Evolutionary conservation across 2,888 invertebrate species (phyloP).

Genomic region (Amblyjoppa proteus): DNA sequence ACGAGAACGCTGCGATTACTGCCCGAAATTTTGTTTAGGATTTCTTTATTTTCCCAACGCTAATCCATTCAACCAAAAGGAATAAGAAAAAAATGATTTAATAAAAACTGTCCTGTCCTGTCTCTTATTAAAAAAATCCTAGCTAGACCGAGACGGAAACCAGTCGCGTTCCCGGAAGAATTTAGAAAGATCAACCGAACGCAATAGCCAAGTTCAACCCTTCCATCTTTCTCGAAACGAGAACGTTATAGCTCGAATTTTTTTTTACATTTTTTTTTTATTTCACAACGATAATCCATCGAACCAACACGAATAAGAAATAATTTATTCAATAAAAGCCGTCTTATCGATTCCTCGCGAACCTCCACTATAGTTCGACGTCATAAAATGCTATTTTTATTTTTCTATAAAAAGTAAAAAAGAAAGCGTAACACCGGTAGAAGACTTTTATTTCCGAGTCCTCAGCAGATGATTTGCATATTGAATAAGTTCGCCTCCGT

Average conservation of each 20-base stretch:
- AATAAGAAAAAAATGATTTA: too few species aligned
- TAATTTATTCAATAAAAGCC: neutral
- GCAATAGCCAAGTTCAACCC: neutral
- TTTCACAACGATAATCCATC: neutral
- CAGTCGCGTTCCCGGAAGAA: constrained; percentile 11
- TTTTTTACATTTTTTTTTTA: neutral
- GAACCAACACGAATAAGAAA: too few species aligned
- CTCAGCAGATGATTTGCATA: constrained; percentile 1
- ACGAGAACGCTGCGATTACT: neutral
- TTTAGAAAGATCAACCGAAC: neutral
- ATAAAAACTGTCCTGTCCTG: neutral
- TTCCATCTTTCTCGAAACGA: neutral
- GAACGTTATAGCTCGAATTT: neutral
- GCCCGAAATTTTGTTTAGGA: neutral
- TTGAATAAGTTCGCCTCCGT: constrained; percentile 10
- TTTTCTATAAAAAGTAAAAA: neutral
- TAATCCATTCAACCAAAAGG: neutral
- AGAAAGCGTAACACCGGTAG: neutral
- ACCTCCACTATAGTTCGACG: neutral
- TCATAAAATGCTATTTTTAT: neutral
- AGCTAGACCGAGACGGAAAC: neutral
- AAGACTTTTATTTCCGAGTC: neutral
- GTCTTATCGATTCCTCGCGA: neutral
- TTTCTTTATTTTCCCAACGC: too few species aligned
- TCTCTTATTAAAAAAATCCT: constrained; percentile 2